Base-by-base conservation (phyloP, 92 coral and sea anemone genomes). In the Siderastrea radians region DNA sequence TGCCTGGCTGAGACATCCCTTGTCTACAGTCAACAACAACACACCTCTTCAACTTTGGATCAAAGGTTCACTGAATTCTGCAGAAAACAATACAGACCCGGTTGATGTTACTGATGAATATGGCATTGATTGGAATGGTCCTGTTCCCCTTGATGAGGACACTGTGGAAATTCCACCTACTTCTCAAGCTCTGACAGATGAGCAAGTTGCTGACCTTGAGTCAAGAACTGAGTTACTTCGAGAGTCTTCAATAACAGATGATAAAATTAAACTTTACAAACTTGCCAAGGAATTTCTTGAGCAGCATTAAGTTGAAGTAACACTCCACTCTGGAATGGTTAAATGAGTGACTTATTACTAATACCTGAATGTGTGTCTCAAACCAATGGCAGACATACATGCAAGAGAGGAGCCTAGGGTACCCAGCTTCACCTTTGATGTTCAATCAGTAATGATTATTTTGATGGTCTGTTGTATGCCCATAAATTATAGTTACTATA, bases 51-150 rank as follows among this genome's bases (percentile, higher is more conserved):
- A 85, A 65, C 89, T 85, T 47, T 85, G 84, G 89, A 85, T 85
- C 83, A 73, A 88, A 82, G 89, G 92, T 49, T 83, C 89, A 83
- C 92, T 84, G 83, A 85, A 45, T 54, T 83, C 74, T 73, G 85
- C 92, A 74, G 80, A 84, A 89, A 84, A 68, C 72, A 79, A 77
- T 54, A 77, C 89, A 43, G 85, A 89, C 84, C 92, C 89, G 9
- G 68, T 84, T 1, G 74, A 76, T 54, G 89, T 89, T 74, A 43
- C 71, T 69, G 79, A 84, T 77, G 88, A 82, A 50, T 75, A 88
- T 88, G 92, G 92, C 54, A 75, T 82, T 52, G 84, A 89, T 77
- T 89, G 89, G 84, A 69, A 83, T 74, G 88, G 92, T 48, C 89
- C 89, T 82, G 83, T 89, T 50, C 83, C 92, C 75, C 47, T 76